phyloP scores from a whole-genome alignment of 1,140 invertebrate genomes.

The Lepeophtheirus salmonis region DNA sequence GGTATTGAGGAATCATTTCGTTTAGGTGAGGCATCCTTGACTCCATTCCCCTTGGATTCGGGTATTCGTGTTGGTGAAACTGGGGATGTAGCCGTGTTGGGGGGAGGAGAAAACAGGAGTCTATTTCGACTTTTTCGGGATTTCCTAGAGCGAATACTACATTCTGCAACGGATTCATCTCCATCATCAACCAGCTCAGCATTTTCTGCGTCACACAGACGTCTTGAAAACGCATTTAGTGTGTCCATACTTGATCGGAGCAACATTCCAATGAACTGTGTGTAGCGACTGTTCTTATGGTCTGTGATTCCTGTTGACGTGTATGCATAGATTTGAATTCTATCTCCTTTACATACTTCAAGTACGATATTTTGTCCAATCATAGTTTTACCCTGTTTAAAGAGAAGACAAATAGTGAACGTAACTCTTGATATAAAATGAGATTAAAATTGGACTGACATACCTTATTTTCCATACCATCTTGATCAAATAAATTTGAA shows the following conservation, averaged over 20 bases:
- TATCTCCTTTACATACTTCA: conserved; percentile 10
- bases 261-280: conserved; percentile 8
- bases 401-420: no score
- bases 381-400: conserved; percentile 14
- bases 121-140: neutral
- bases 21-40: neutral
- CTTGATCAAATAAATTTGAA: conserved; percentile 8
- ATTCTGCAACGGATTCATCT: neutral
- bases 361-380: conserved; percentile 12
- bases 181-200: neutral
- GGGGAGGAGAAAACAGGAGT: neutral
- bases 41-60: neutral
- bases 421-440: no score
- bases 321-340: conserved; percentile 10
- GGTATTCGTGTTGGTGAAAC: neutral
- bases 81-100: neutral
- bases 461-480: conserved; percentile 14
- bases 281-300: conserved; percentile 15
- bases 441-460: no score
- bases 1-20: neutral
- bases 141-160: neutral
- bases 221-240: neutral
- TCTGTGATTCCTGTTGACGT: conserved; percentile 9
- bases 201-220: conserved; percentile 3
- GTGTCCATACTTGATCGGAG: neutral